These are phyloP conservation scores for Falco novaeseelandiae DNA, from an alignment of 2,797 vertebrate species.

Conservation along the genomic window DNA sequence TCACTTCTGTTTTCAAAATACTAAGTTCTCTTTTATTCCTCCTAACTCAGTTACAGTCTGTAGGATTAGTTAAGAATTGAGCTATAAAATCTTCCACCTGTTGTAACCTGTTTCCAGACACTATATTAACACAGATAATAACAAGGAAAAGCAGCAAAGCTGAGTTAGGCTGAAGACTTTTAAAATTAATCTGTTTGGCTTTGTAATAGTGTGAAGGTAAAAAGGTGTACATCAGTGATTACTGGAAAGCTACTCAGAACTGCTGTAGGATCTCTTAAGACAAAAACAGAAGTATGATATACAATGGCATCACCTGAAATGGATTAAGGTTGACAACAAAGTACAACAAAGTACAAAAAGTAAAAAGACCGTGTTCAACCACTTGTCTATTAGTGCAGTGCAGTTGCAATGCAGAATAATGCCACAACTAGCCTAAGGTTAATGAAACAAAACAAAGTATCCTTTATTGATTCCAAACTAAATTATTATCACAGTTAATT, in stretches of 20 bases:
- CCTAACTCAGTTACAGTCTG: not conserved
- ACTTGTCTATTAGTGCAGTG: not conserved
- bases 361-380: not conserved
- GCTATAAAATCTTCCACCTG: not conserved
- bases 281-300: not conserved
- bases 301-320: not conserved
- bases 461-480: not conserved
- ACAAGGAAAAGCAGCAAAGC: not conserved
- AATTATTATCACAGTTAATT: not conserved
- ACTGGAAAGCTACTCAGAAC: not conserved
- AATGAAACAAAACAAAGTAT: not conserved
- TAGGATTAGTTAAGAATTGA: not conserved
- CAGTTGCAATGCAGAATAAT: not conserved
- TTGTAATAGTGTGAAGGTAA: not conserved
- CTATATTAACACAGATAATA: not conserved
- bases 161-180: not conserved
- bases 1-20: not conserved
- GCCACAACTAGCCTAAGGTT: not conserved
- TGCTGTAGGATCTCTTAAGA: not conserved
- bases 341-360: not conserved
- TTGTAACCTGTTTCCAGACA: not conserved
- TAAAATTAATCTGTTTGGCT: not conserved
- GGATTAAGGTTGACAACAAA: not conserved
- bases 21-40: not conserved
- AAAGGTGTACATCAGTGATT: not conserved